Evolutionary conservation across 64 coral and sea anemone species (phyloP), one percentile per base, ranked within the genome.

Genomic region (Stichodactyla mertensii): DNA sequence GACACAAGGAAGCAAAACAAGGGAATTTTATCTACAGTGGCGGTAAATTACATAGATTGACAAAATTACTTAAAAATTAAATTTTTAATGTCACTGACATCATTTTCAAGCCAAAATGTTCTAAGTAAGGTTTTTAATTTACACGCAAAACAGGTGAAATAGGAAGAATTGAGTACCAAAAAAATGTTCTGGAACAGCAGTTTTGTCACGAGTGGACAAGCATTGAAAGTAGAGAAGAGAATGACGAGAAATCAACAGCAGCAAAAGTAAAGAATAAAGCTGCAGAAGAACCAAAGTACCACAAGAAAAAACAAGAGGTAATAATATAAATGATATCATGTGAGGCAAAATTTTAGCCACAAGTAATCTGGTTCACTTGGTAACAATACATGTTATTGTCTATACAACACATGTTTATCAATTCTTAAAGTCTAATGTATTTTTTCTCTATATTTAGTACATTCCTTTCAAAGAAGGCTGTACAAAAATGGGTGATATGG

Each of bases 21-120:
- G 87, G 87, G 20, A 80, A 80, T 20, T 80, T 57, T 45, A 53
- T 79, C 51, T 80, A 79, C 87, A 88, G 87, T 88, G 87, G 87
- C 51, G 74, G 87, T 53, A 31, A 31, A 31, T 31, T 31, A 31
- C 0, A 31, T 31, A 31, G 28, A 31, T 31, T 31, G 28, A 31
- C 28, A 31, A 31, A 31, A 31, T 31, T 31, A 31, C 28, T 31
- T 31, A 31, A 31, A 31, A 31, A 31, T 31, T 31, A 31, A 31
- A 31, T 31, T 31, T 31, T 31, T 31, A 31, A 31, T 31, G 28
- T 31, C 28, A 31, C 28, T 31, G 28, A 31, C 28, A 31, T 31
- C 28, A 31, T 31, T 31, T 0, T 31, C 28, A 31, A 31, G 28
- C 28, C 28, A 31, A 31, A 31, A 31, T 31, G 1, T 31, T 31